Evolutionary conservation across 1,140 invertebrate species (phyloP), one percentile per base, ranked within the genome.

Genomic region (Pseudomyrmex cubaensis): DNA sequence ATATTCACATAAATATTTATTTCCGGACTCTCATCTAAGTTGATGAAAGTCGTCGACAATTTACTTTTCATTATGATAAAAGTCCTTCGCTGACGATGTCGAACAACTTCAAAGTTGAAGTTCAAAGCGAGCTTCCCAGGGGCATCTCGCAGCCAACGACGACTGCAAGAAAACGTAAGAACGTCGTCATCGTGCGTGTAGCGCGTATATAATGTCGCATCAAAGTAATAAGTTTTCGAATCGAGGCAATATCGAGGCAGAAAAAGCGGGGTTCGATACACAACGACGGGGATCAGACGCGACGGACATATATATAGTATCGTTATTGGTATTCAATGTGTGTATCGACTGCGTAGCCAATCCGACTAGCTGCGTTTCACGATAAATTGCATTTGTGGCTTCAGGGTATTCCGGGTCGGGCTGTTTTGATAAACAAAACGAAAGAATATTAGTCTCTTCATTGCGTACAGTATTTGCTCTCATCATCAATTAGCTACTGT

Each of bases 321-420:
- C 22, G 73, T 76, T 76, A 76, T 76, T 64, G 59, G 13, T 54
- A 77, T 64, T 66, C 62, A 67, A 77, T 77, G 74, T 35, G 35
- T 35, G 35, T 35, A 35, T 76, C 48, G 62, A 13, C 25, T 44
- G 13, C 25, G 20, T 64, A 64, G 1, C 25, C 74, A 67, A 77
- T 77, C 61, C 25, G 74, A 67, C 74, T 66, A 76, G 74, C 4
- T 76, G 62, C n/a, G 62, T 77, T 77, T 66, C 62, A 25, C 22
- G 62, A 77, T 77, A 77, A 77, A 77, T 77, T 77, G 74, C 74
- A 77, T 77, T 77, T 77, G 62, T 54, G 25, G 62, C 74, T 77
- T 25, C 61, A 9, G 48, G 61, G 56, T 46, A 20, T 9, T 57
- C 20, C 25, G n/a, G 4, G 25, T 74, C 12, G 61, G 48, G 3